Percentiles rank a stretch among this genome's conserved stretches.
Conservation (phyloP, 2,113 vertebrate species). For the Rhinoderma darwinii region DNA sequence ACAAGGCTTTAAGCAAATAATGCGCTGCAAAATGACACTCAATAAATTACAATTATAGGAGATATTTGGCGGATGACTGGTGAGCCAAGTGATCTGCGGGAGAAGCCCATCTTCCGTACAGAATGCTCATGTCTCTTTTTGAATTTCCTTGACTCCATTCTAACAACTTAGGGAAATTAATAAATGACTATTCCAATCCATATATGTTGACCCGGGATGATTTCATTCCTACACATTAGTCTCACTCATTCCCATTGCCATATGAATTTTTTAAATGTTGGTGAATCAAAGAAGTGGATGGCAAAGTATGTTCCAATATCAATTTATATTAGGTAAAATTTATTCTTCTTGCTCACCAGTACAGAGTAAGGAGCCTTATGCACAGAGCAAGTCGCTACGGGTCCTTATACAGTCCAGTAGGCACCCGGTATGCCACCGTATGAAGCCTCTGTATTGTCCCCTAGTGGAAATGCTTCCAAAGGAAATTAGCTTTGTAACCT, state of each 20-base stretch:
- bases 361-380: neutral
- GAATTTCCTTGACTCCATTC: neutral
- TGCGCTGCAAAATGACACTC: constrained; percentile 38
- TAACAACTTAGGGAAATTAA: neutral
- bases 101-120: neutral
- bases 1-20: constrained; percentile 46
- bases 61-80: constrained; percentile 24
- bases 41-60: constrained; percentile 34
- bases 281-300: no score
- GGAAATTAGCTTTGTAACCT: neutral
- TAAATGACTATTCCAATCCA: neutral
- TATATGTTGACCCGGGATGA: neutral
- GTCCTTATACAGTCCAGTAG: neutral
- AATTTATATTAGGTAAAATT: no score
- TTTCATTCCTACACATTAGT: no score
- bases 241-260: no score
- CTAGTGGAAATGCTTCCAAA: neutral
- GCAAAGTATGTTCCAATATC: no score
- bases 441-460: neutral
- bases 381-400: neutral
- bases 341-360: no score
- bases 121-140: neutral
- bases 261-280: no score
- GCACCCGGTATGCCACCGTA: neutral
- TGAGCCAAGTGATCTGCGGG: constrained; percentile 15